Conservation (phyloP, 2,797 vertebrate genomes). For the Cossypha niveicapilla region DNA sequence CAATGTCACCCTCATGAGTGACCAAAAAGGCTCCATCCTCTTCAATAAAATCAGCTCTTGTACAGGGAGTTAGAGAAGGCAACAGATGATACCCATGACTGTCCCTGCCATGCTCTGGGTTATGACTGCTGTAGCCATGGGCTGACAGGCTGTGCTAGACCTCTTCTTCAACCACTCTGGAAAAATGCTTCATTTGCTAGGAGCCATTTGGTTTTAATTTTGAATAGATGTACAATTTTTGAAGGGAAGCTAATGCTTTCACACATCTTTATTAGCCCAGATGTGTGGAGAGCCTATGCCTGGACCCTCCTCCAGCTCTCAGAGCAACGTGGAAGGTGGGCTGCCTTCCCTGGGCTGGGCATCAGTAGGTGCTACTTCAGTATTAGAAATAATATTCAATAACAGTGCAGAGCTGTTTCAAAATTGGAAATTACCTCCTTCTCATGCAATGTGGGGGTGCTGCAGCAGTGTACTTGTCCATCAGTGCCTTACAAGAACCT, state of each 20-base stretch:
- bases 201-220: neutral
- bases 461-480: neutral
- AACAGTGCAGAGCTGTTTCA: neutral
- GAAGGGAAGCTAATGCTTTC: neutral
- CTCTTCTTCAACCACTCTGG: neutral
- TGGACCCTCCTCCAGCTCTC: neutral
- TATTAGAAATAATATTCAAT: neutral
- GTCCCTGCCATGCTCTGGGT: neutral
- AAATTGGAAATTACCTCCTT: neutral
- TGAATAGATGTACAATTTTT: neutral
- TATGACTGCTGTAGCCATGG: neutral
- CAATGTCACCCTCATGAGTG: rapidly evolving
- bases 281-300: neutral
- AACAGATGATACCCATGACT: neutral
- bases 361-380: neutral
- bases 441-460: neutral
- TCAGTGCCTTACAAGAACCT: neutral
- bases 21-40: neutral
- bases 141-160: neutral
- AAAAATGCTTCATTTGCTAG: rapidly evolving
- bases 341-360: neutral
- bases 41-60: rapidly evolving
- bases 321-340: rapidly evolving
- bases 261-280: neutral
- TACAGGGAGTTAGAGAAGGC: neutral